These are phyloP conservation scores for Chrysolina haemoptera DNA, from an alignment of 2,888 invertebrate genomes.

Conservation along the genomic window DNA sequence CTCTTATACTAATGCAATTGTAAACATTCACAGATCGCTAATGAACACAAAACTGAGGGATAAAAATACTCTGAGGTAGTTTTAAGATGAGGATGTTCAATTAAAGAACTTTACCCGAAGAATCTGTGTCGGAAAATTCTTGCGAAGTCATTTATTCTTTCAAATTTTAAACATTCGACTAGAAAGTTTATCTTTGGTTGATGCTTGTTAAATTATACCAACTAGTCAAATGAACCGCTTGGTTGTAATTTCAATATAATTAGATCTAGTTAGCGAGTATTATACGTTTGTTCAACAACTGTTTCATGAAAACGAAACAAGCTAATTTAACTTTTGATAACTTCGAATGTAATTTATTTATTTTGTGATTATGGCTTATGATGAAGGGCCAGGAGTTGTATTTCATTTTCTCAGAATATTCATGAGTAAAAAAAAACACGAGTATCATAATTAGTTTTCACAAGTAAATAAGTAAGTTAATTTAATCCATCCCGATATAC, in stretches of 20 bases:
- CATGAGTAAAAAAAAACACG: background rate
- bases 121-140: background rate
- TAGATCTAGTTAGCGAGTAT: slow-evolving; percentile 16
- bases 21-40: too few species aligned
- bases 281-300: slow-evolving; percentile 11
- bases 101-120: background rate
- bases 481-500: too few species aligned
- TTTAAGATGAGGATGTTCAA: background rate
- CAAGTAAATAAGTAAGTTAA: too few species aligned
- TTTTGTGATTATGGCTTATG: background rate
- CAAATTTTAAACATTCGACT: background rate
- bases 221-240: background rate
- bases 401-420: background rate
- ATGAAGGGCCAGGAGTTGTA: background rate
- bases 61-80: too few species aligned
- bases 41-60: too few species aligned
- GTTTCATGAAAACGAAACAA: slow-evolving; percentile 6
- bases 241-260: slow-evolving; percentile 6
- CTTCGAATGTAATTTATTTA: background rate
- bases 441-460: background rate
- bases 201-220: background rate
- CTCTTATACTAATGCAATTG: too few species aligned
- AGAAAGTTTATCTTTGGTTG: background rate
- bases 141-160: background rate
- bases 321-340: slow-evolving; percentile 9